Evolutionary conservation across 2,888 invertebrate genomes (phyloP), one percentile per base, ranked within the genome.

Genomic region (Sylvicola fuscatus): DNA sequence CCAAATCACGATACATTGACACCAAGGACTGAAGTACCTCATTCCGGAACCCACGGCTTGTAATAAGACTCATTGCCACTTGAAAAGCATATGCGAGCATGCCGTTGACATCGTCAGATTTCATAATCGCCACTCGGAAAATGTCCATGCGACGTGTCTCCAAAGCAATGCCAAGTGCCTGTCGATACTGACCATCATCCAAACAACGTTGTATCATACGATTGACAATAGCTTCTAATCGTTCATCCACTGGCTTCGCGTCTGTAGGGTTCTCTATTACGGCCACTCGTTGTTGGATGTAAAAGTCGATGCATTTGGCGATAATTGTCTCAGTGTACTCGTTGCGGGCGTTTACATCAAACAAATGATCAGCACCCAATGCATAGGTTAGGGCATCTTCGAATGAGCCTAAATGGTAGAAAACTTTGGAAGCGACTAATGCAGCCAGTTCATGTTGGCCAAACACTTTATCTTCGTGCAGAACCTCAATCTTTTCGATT

Each of bases 81-180:
- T 87, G 84, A 54, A 95, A 89, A 13, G 95, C 90, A 59, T 98
- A 97, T 27, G 78, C 77, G 40, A 98, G 66, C 84, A 95, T 89
- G 39, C 74, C 81, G 43, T 76, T 63, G 6, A 86, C 70, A 61
- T 93, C 92, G 60, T 92, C 90, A 27, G 92, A 82, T 53, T 82
- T 77, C 63, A 80, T 75, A 41, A 98, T 90, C 2, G 95, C 79
- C 41, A 77, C 69, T 52, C 90, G 82, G 50, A 98, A 93, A 46
- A 97, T 81, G 54, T 98, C 97, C 83, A 98, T 90, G 37, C 98
- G 71, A 33, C 90, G 70, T 0, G 95, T 95, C 59, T 99, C 98
- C 35, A 99, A 62, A 3, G 97, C 92, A 48, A 99, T 58, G 0
- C 98, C 98, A 30, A 99, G 65, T 4, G 97, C 97, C 56, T 97